Conservation (phyloP, 1,140 invertebrate genomes). For the Aphelenchoides avenae region DNA sequence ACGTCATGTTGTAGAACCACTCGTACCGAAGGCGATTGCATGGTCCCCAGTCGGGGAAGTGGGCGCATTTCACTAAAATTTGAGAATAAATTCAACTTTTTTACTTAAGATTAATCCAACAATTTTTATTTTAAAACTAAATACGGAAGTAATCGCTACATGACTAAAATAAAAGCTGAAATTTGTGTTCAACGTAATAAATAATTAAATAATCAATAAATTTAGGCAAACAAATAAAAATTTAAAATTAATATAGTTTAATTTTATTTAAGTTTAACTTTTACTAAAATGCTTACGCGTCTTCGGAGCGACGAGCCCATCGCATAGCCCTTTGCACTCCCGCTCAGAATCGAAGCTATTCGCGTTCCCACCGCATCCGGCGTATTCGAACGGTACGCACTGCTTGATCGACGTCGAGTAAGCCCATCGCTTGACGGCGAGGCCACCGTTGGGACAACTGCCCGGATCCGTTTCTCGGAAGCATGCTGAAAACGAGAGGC, state of each 20-base stretch:
- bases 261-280: too few species aligned
- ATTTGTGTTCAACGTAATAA: too few species aligned
- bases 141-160: too few species aligned
- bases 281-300: slow-evolving; percentile 39
- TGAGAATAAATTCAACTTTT: background rate
- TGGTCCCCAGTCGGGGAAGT: slow-evolving; percentile 47
- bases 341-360: slow-evolving; percentile 56
- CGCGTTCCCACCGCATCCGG: slow-evolving; percentile 60
- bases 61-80: slow-evolving; percentile 42
- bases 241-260: too few species aligned
- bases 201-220: too few species aligned
- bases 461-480: slow-evolving; percentile 36
- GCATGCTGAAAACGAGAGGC: slow-evolving; percentile 40
- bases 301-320: slow-evolving; percentile 33
- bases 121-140: too few species aligned
- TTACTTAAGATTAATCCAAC: too few species aligned
- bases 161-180: too few species aligned
- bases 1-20: slow-evolving; percentile 53
- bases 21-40: slow-evolving; percentile 50
- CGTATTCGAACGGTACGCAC: slow-evolving; percentile 59
- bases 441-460: slow-evolving; percentile 36
- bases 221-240: too few species aligned
- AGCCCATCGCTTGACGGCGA: slow-evolving; percentile 45
- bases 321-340: slow-evolving; percentile 35
- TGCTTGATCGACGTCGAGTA: slow-evolving; percentile 51